phyloP scores from a whole-genome alignment of 2,888 invertebrate genomes.

The Diaperis boleti region DNA sequence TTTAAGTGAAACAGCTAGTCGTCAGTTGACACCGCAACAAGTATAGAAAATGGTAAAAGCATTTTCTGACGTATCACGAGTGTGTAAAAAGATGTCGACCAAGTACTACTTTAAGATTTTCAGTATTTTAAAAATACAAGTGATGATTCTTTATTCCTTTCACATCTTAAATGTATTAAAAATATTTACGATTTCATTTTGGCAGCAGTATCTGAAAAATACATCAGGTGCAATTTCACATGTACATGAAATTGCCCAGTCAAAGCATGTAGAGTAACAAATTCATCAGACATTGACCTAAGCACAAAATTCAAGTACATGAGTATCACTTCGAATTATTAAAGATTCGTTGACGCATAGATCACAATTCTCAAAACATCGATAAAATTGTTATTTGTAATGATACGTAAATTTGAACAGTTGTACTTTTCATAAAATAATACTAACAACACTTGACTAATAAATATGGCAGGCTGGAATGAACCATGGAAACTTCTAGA shows the following conservation, averaged over 20 bases:
- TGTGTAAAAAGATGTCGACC: slow-evolving; percentile 8
- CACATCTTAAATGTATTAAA: slow-evolving; percentile 26
- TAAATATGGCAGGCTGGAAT: slow-evolving; percentile 34
- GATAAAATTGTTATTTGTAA: slow-evolving; percentile 3
- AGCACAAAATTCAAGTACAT: slow-evolving; percentile 20
- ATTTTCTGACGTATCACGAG: slow-evolving; percentile 19
- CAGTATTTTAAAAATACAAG: slow-evolving; percentile 13
- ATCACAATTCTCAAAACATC: slow-evolving; percentile 17
- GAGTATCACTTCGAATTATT: slow-evolving; percentile 19
- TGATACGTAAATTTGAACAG: slow-evolving; percentile 12
- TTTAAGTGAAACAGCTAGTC: slow-evolving; percentile 2
- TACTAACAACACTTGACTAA: slow-evolving; percentile 16
- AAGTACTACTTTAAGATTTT: slow-evolving; percentile 2
- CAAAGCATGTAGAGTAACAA: slow-evolving; percentile 1
- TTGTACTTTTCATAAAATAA: slow-evolving; percentile 5
- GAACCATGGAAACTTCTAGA: slow-evolving; percentile 13
- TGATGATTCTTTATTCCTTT: slow-evolving; percentile 16
- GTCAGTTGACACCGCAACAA: slow-evolving; percentile 22
- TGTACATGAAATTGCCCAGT: neutral
- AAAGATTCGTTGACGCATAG: slow-evolving; percentile 19
- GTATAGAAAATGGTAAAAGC: slow-evolving; percentile 31
- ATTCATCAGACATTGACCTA: slow-evolving; percentile 13
- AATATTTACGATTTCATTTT: slow-evolving; percentile 27
- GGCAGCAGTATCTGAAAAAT: slow-evolving; percentile 20
- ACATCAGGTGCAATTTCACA: neutral